Evolutionary conservation across 2,888 invertebrate species (phyloP), one percentile per base, ranked within the genome.

Genomic region (Taenaris catops): DNA sequence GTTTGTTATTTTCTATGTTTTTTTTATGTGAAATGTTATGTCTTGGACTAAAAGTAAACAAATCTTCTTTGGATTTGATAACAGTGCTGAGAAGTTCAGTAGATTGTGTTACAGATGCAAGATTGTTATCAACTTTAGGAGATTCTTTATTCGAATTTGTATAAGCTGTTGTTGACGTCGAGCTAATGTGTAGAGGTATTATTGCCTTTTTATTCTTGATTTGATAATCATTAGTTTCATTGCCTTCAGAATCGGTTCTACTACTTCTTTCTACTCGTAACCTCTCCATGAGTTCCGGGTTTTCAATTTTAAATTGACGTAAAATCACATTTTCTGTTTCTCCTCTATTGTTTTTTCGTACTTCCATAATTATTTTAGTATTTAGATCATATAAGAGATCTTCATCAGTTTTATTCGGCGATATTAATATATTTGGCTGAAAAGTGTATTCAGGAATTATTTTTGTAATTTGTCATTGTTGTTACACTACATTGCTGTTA

Each of bases 301-400:
- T 52, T 1, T 66, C 54, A 17, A 40, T 48, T 63, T 68, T 83
- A 20, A 87, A 86, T 37, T 63, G 59, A 11, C 50, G 48, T 10
- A 86, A 11, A 1, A 76, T 51, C 26, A 51, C 41, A 33, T 55
- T 58, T 2, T 58, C 44, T 6, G 26, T 34, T 5, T 55, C 60
- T 14, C 63, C 53, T 6, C 63, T 51, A 4, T 41, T 40, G 4
- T 60, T 49, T 48, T 60, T 73, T 40, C 78, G 60, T 7, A 38
- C 52, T 53, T 69, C 70, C 36, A 68, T 51, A 46, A 53, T 60
- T 27, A 86, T 48, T 17, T 72, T 63, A 24, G 79, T 68, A 43
- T 79, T 68, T 0, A 87, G 46, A 34, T 70, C 58, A 41, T 87
- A 87, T 14, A 87, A 41, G 3, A 48, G 20, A 44, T 49, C 51